Conservation (phyloP, 92 coral and sea anemone genomes). For the Porites rus region DNA sequence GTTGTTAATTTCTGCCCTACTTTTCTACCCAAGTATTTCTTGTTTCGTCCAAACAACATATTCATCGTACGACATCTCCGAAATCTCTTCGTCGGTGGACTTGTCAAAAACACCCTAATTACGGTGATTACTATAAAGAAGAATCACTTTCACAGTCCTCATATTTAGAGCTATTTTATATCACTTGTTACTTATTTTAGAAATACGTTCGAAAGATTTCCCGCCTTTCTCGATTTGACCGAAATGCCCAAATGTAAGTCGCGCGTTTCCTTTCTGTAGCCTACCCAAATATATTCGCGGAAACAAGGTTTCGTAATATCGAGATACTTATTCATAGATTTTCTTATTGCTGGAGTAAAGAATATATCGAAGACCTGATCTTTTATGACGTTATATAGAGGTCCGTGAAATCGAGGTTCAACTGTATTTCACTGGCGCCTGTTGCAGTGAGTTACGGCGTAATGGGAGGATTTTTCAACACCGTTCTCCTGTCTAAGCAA, state of each 20-base stretch:
- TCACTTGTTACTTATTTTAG: background rate
- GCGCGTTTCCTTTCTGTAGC: background rate
- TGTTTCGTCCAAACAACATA: too few species aligned
- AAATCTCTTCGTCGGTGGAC: too few species aligned
- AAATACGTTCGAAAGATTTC: background rate
- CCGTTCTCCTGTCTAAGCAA: conserved; percentile 12
- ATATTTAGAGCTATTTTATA: too few species aligned
- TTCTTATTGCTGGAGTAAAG: background rate
- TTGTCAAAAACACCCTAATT: too few species aligned
- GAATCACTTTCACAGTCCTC: too few species aligned
- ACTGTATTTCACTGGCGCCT: background rate
- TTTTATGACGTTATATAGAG: too few species aligned
- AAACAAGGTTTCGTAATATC: background rate
- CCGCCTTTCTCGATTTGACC: conserved; percentile 2
- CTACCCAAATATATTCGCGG: background rate
- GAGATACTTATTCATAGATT: background rate
- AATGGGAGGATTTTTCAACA: background rate
- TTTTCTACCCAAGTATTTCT: too few species aligned
- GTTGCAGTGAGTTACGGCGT: conserved; percentile 5
- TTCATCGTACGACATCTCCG: too few species aligned
- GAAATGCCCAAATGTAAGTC: background rate
- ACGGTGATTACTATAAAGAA: too few species aligned
- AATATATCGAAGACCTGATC: background rate
- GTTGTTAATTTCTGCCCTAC: too few species aligned
- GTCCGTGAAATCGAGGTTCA: background rate